Evolutionary conservation across 2,113 vertebrate genomes (phyloP).

Genomic region (Eidolon helvum): DNA sequence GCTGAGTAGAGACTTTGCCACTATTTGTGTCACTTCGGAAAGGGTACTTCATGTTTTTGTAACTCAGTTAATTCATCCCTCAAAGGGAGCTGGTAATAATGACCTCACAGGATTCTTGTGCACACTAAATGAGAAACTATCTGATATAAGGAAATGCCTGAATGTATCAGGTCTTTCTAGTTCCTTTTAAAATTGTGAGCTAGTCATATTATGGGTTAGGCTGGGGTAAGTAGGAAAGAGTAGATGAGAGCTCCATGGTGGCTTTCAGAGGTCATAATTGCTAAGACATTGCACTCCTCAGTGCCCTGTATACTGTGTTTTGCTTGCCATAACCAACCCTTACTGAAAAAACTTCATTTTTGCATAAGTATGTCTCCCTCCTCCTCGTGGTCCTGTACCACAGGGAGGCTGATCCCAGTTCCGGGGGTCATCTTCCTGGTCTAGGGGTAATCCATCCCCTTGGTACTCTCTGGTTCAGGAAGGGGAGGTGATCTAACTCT

Average conservation of each 20-base stretch:
- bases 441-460: not conserved
- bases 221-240: conserved; percentile 11
- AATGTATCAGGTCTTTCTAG: not conserved
- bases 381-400: not conserved
- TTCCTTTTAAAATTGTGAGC: conserved; percentile 1
- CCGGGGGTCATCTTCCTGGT: not conserved
- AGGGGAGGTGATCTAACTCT: not conserved
- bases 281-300: not conserved
- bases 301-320: not conserved
- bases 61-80: not conserved
- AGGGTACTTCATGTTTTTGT: not conserved
- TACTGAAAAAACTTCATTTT: conserved; percentile 27
- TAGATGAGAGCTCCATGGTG: not conserved
- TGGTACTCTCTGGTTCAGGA: not conserved
- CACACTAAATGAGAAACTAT: conserved; percentile 23
- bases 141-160: not conserved
- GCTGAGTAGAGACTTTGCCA: not conserved
- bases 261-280: not conserved
- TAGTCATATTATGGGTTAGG: not conserved
- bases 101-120: not conserved
- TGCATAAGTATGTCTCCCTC: not conserved
- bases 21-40: not conserved
- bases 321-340: not conserved
- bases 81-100: not conserved
- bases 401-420: not conserved